A percentile compares a stretch with the other conserved stretches of the same genome.
phyloP scores from a whole-genome alignment of 2,113 vertebrate genomes.

The Promerops cafer region DNA sequence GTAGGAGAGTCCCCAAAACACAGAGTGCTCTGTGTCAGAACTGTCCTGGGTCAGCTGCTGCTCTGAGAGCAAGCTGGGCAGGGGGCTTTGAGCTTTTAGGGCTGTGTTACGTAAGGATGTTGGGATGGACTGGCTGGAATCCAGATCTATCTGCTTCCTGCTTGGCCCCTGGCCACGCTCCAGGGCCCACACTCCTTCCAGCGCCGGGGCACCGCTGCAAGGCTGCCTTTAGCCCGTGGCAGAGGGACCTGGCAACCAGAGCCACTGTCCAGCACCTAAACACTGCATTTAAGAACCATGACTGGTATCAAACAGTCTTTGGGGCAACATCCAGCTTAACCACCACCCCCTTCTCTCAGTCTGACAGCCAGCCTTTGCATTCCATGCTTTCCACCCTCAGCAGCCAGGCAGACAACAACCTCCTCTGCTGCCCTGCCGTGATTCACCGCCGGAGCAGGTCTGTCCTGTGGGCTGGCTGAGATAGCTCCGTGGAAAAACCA shows the following conservation, averaged over 20 bases:
- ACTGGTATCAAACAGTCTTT: background rate
- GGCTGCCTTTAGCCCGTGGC: background rate
- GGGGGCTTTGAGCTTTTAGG: background rate
- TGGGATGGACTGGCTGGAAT: background rate
- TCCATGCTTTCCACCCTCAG: background rate
- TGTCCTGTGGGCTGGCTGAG: conserved; percentile 49
- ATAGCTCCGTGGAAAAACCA: conserved; percentile 33
- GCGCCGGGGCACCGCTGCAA: background rate
- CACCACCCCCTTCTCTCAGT: background rate
- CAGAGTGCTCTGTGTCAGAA: accelerated
- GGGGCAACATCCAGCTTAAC: background rate
- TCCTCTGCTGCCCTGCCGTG: conserved; percentile 25
- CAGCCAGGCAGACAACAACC: background rate
- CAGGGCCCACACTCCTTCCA: background rate
- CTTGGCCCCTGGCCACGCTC: background rate
- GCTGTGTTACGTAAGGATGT: background rate
- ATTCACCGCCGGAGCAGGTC: conserved; percentile 55
- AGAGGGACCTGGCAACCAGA: background rate
- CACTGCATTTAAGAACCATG: background rate
- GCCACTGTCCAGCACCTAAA: background rate
- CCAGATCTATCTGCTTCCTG: background rate
- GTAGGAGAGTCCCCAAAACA: background rate
- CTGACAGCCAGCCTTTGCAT: background rate
- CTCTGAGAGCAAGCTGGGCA: background rate
- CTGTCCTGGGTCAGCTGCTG: background rate